Percentiles rank a stretch among this genome's conserved stretches.
Evolutionary conservation across 2,797 vertebrate species (phyloP).

Genomic region (Myotis daubentonii): DNA sequence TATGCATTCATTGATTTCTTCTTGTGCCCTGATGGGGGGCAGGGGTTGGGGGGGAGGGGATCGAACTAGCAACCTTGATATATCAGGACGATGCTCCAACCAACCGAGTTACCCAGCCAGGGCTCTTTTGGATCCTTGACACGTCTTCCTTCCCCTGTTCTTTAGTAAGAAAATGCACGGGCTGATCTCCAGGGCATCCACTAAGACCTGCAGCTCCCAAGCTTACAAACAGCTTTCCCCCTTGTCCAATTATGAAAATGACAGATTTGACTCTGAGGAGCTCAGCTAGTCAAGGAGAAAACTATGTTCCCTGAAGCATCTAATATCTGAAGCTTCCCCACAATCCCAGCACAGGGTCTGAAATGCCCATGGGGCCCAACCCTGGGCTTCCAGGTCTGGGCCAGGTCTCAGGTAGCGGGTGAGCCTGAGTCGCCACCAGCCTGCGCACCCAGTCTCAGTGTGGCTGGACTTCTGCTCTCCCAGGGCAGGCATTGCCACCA

Average conservation of each 20-base stretch:
- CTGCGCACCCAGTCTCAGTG: rapidly evolving
- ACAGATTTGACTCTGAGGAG: not conserved
- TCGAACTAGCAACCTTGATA: not conserved
- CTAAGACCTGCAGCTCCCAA: not conserved
- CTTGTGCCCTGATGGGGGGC: not conserved
- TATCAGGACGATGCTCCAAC: not conserved
- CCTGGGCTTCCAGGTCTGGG: not conserved
- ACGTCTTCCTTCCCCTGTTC: not conserved
- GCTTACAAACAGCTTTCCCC: not conserved
- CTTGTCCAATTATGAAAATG: conserved; percentile 7
- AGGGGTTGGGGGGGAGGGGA: too few species aligned
- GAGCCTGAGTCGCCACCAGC: not conserved
- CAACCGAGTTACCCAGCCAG: not conserved
- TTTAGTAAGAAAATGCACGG: not conserved
- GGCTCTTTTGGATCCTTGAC: conserved; percentile 28
- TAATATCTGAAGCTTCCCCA: not conserved
- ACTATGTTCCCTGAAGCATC: not conserved
- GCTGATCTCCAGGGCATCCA: not conserved
- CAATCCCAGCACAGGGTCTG: not conserved
- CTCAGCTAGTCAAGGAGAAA: not conserved
- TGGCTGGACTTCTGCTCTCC: not conserved
- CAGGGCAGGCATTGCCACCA: not conserved
- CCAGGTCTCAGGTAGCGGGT: not conserved
- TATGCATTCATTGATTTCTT: not conserved
- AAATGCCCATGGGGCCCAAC: not conserved